Evolutionary conservation across 35 echinoderm and acorn worm species (phyloP).

Genomic region (Heliocidaris erythrogramma): DNA sequence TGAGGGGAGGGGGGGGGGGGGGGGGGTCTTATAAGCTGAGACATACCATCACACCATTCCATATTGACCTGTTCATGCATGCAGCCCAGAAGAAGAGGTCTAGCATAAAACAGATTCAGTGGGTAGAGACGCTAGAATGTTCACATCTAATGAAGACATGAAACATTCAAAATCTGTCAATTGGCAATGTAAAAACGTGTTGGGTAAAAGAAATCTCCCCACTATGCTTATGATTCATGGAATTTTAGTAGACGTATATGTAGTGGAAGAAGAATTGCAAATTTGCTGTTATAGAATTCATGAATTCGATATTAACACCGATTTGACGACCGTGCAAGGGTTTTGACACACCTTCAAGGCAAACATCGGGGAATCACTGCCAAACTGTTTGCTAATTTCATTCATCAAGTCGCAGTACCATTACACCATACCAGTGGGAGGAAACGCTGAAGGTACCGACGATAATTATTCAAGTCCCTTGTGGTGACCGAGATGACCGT

Average conservation of each 20-base stretch:
- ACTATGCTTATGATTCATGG: not conserved
- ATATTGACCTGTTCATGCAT: too few species aligned
- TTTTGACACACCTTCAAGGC: not conserved
- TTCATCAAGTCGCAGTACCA: not conserved
- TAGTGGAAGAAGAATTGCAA: too few species aligned
- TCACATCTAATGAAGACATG: not conserved
- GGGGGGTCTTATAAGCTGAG: too few species aligned
- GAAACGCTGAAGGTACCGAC: not conserved
- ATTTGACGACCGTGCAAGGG: not conserved
- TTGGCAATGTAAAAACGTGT: not conserved
- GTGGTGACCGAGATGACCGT: not conserved
- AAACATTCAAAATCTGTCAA: not conserved
- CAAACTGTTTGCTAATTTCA: not conserved
- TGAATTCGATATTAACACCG: not conserved
- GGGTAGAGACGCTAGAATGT: not conserved
- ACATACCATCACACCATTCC: too few species aligned
- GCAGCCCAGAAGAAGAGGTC: too few species aligned
- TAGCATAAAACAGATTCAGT: too few species aligned
- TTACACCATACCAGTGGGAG: not conserved
- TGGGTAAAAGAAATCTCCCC: not conserved
- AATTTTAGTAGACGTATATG: not conserved
- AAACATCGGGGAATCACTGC: not conserved
- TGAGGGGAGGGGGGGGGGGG: too few species aligned
- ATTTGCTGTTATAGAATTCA: not conserved
- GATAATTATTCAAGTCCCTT: not conserved